Conservation (phyloP, 2,888 invertebrate species). For the Drosophila formosana region DNA sequence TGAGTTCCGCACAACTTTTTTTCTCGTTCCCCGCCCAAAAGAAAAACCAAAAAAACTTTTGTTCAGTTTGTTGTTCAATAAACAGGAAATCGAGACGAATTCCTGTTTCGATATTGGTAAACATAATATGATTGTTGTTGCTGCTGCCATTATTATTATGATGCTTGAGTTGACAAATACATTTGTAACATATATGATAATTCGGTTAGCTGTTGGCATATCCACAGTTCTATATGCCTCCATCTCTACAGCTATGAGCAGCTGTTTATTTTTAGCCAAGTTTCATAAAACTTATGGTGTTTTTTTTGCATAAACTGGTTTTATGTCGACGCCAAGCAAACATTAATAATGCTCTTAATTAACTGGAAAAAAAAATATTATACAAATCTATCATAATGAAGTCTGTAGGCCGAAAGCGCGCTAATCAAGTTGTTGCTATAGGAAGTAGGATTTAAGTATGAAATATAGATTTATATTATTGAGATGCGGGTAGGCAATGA, state of each 20-base stretch:
- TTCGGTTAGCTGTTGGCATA: not conserved
- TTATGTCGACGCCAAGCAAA: not conserved
- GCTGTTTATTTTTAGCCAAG: conserved; percentile 39
- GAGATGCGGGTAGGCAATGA: not conserved
- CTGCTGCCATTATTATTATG: conserved; percentile 27
- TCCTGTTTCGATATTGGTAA: conserved; percentile 56
- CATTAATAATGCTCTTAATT: conserved; percentile 27
- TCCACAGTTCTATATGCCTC: not conserved
- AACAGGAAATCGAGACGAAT: conserved; percentile 72
- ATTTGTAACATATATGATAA: conserved; percentile 42
- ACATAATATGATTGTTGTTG: conserved; percentile 46
- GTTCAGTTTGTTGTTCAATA: conserved; percentile 49
- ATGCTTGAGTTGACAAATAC: conserved; percentile 46
- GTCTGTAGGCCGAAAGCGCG: not conserved
- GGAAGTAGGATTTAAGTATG: conserved; percentile 10
- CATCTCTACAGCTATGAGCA: conserved; percentile 17
- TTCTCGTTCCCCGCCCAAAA: not conserved
- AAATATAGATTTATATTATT: not conserved
- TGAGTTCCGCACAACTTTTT: conserved; percentile 36
- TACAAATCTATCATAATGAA: conserved; percentile 22
- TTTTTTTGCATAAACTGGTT: conserved; percentile 44
- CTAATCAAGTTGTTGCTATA: not conserved
- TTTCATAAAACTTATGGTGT: conserved; percentile 2
- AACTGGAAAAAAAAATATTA: conserved; percentile 1
- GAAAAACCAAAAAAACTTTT: conserved; percentile 48